Conservation (phyloP, 2,113 vertebrate genomes). For the Blennius ocellaris region DNA sequence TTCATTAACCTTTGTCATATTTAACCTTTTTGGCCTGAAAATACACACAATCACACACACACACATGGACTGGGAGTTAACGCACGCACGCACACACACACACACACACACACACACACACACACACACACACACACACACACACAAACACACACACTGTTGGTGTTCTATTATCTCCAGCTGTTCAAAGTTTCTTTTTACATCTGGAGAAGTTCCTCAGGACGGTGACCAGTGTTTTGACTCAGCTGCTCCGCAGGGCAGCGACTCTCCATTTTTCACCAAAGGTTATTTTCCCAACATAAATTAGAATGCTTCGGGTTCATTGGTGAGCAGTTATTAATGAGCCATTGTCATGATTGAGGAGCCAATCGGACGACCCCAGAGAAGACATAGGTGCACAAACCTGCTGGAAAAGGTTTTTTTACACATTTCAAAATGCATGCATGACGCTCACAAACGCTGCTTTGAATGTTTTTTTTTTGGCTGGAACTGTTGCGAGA, state of each 20-base stretch:
- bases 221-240: background rate
- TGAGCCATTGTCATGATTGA: no score
- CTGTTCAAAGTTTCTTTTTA: constrained; percentile 23
- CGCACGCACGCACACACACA: no score
- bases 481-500: no score
- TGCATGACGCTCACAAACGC: no score
- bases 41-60: constrained; percentile 23
- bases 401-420: no score
- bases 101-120: background rate
- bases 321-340: background rate
- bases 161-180: background rate
- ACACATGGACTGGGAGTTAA: no score
- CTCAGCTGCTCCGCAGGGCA: background rate
- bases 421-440: no score
- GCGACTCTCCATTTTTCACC: background rate
- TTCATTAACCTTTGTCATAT: constrained; percentile 82
- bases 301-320: background rate
- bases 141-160: background rate
- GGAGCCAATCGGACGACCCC: no score
- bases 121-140: background rate
- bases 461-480: no score
- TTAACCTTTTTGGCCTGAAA: constrained; percentile 70
- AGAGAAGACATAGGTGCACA: background rate
- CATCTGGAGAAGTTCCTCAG: background rate
- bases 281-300: background rate